Percentiles rank a stretch among this genome's conserved stretches.
phyloP scores from a whole-genome alignment of 2,888 invertebrate genomes.

The Hipparchia sbordonii region DNA sequence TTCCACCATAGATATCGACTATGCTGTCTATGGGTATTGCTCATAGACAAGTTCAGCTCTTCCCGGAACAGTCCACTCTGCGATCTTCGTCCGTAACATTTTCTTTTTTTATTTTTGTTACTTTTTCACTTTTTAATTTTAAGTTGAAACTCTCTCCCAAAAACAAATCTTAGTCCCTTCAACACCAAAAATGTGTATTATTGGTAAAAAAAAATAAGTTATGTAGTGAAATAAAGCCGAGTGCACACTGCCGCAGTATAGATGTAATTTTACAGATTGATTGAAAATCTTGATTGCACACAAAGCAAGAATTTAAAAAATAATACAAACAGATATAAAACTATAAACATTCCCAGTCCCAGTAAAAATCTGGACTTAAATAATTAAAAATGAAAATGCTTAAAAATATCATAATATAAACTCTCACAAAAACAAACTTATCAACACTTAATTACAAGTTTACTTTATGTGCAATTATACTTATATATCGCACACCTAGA shows the following conservation, averaged over 20 bases:
- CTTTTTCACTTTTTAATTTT: constrained; percentile 53
- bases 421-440: too few relatives aligned
- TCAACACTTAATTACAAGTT: too few relatives aligned
- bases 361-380: too few relatives aligned
- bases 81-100: neutral
- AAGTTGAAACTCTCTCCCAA: constrained; percentile 54
- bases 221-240: constrained; percentile 14
- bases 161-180: constrained; percentile 54
- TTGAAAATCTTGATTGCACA: neutral
- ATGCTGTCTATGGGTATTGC: too few relatives aligned
- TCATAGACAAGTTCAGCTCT: too few relatives aligned
- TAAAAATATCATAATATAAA: too few relatives aligned
- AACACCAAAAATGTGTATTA: constrained; percentile 57
- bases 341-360: too few relatives aligned
- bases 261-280: neutral
- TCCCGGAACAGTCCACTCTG: neutral
- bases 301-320: too few relatives aligned
- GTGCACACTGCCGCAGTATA: constrained; percentile 3
- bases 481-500: too few relatives aligned
- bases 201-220: constrained; percentile 21
- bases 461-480: too few relatives aligned
- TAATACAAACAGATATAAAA: too few relatives aligned
- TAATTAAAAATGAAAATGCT: neutral
- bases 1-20: too few relatives aligned
- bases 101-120: constrained; percentile 61